Conservation (phyloP, 2,888 invertebrate species). For the Leuctra nigra region DNA sequence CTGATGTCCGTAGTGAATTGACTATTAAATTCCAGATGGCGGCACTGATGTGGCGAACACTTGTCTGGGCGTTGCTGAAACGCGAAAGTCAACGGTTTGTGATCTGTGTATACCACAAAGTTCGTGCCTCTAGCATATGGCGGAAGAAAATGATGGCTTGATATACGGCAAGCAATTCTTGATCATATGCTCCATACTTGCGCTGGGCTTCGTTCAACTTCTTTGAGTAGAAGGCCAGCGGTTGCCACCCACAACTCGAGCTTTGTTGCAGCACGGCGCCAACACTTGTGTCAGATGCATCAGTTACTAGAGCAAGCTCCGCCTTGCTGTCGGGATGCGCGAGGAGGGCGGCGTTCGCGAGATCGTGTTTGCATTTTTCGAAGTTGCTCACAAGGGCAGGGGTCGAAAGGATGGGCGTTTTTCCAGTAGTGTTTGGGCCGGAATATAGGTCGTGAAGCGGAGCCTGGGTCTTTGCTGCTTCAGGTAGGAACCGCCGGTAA, state of each 20-base stretch:
- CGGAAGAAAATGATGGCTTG: slow-evolving; percentile 36
- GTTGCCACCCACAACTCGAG: slow-evolving; percentile 19
- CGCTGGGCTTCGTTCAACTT: slow-evolving; percentile 30
- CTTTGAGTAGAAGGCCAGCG: slow-evolving; percentile 30
- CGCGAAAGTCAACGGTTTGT: slow-evolving; percentile 7
- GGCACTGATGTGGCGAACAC: too few species aligned
- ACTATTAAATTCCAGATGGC: too few species aligned
- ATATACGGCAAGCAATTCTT: slow-evolving; percentile 39
- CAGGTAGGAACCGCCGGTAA: slow-evolving; percentile 4
- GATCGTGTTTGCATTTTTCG: not conserved
- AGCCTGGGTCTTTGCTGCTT: not conserved
- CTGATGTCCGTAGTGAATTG: too few species aligned
- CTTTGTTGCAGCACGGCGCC: slow-evolving; percentile 36
- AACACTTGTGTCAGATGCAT: slow-evolving; percentile 38
- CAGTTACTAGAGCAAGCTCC: slow-evolving; percentile 34
- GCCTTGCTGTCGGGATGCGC: slow-evolving; percentile 35
- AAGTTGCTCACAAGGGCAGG: not conserved
- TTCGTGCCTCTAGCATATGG: slow-evolving; percentile 39
- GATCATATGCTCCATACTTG: slow-evolving; percentile 39
- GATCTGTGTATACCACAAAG: slow-evolving; percentile 7
- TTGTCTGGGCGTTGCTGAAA: slow-evolving; percentile 6
- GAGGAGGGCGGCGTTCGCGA: slow-evolving; percentile 30
- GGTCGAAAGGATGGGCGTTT: not conserved
- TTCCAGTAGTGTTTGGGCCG: not conserved
- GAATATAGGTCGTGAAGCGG: not conserved